phyloP scores from a whole-genome alignment of 1,140 invertebrate genomes.

The Proctacanthus coquilletti region DNA sequence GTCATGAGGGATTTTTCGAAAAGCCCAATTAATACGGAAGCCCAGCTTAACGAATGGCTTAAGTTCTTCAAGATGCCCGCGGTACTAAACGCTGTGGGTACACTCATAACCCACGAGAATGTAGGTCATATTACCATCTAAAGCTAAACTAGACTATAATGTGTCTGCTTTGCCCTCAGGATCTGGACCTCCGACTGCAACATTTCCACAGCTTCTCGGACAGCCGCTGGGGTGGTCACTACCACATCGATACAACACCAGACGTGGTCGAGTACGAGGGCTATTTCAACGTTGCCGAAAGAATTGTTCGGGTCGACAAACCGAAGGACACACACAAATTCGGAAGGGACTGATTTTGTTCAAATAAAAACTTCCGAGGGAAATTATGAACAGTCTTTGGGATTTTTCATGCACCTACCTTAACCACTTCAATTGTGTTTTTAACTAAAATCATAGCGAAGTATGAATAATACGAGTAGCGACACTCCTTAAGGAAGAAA shows the following conservation, averaged over 20 bases:
- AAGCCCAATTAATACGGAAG: slow-evolving; percentile 50
- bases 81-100: slow-evolving; percentile 73
- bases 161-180: slow-evolving; percentile 34
- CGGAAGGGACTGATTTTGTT: slow-evolving; percentile 31
- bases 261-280: slow-evolving; percentile 62
- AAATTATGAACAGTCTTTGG: neutral
- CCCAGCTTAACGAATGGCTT: slow-evolving; percentile 75
- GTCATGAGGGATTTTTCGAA: slow-evolving; percentile 87
- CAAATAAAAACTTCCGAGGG: neutral
- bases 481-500: too few species aligned
- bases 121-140: slow-evolving; percentile 33
- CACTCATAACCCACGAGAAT: slow-evolving; percentile 72
- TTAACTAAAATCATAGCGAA: neutral
- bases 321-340: slow-evolving; percentile 40
- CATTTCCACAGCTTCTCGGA: slow-evolving; percentile 88
- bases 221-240: slow-evolving; percentile 84
- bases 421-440: neutral
- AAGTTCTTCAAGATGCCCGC: slow-evolving; percentile 79
- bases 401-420: too few species aligned
- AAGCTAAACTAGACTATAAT: neutral
- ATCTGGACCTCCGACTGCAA: slow-evolving; percentile 74
- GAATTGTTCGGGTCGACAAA: slow-evolving; percentile 64
- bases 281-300: slow-evolving; percentile 66
- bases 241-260: slow-evolving; percentile 86
- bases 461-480: neutral